Base-by-base conservation (phyloP, 2,113 vertebrate species). In the Syngnathoides biaculeatus region DNA sequence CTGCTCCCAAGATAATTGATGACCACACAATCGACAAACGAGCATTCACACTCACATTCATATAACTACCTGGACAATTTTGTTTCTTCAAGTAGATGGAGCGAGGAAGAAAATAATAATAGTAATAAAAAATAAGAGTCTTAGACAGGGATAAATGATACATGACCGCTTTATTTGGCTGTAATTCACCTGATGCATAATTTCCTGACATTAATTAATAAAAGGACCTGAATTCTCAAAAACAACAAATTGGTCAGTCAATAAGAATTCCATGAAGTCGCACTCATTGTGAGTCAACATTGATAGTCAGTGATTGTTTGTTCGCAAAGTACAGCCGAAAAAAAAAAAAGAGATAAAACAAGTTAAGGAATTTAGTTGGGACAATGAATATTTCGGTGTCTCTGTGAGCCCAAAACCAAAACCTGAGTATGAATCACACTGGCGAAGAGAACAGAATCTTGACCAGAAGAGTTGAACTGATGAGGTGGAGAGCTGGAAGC, bases 241-340 rank as follows among this genome's bases (percentile, higher is more conserved):
- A 69, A 86, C 80, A 81, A 78, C 72, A 82, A 77, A 75, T 80
- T 69, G 68, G 85, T 73, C 65, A 71, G 77, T 70, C 77, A 43
- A 77, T 72, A 81, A 77, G 30, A 19, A 38, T 26, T 24, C 10
- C 7, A 15, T 30, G 2, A 4, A 57, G 55, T 57, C 55, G 11
- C 55, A 27, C 42, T 43, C 42, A 43, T 15, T 4, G 42, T 15
- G 42, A 43, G 42, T 6, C 30, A 35, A 35, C 30, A 6, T 52
- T 52, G 11, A 52, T 52, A 9, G 53, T 55, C 17, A 26, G 84
- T 88, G 90, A 91, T 90, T 91, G 90, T 89, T 89, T 88, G 68
- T 79, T 81, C 88, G 88, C 88, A 87, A 86, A 80, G 83, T 89
- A 89, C 85, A 91, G 89, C 81, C 72, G 73, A 78, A 72, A 80